phyloP scores from a whole-genome alignment of 2,113 vertebrate species.

The Tamias sibiricus region DNA sequence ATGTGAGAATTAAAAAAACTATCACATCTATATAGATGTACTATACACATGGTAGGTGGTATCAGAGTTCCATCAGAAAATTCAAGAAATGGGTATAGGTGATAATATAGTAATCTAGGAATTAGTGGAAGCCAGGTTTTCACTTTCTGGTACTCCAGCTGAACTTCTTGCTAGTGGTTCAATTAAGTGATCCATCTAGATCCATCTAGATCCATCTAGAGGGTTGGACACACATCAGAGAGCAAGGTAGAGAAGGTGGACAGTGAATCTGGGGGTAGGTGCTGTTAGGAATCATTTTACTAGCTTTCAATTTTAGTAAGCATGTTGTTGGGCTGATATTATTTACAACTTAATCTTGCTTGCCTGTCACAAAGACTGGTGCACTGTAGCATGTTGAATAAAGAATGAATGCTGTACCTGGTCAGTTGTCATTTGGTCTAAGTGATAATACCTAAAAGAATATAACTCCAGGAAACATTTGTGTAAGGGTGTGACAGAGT shows the following conservation, averaged over 20 bases:
- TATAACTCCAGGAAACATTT: not conserved
- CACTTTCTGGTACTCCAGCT: not conserved
- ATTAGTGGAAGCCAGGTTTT: not conserved
- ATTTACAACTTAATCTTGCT: not conserved
- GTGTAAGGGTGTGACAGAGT: not conserved
- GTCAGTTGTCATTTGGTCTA: not conserved
- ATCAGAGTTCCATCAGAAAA: not conserved
- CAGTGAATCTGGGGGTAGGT: not conserved
- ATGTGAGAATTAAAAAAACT: not conserved
- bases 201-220: not conserved
- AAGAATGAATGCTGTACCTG: not conserved
- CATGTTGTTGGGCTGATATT: not conserved
- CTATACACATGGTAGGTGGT: fast-evolving
- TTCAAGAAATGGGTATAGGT: not conserved
- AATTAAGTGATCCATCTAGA: not conserved
- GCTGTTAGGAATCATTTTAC: not conserved
- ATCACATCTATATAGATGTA: not conserved
- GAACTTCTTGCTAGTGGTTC: not conserved
- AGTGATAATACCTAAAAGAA: not conserved
- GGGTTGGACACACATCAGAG: not conserved
- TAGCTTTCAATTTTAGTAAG: not conserved
- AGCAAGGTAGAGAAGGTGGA: not conserved
- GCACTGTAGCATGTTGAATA: not conserved
- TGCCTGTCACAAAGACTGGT: not conserved
- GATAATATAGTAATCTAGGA: not conserved